These are phyloP conservation scores for Tylochromis polylepis DNA, from an alignment of 2,113 vertebrate species.

Conservation along the genomic window DNA sequence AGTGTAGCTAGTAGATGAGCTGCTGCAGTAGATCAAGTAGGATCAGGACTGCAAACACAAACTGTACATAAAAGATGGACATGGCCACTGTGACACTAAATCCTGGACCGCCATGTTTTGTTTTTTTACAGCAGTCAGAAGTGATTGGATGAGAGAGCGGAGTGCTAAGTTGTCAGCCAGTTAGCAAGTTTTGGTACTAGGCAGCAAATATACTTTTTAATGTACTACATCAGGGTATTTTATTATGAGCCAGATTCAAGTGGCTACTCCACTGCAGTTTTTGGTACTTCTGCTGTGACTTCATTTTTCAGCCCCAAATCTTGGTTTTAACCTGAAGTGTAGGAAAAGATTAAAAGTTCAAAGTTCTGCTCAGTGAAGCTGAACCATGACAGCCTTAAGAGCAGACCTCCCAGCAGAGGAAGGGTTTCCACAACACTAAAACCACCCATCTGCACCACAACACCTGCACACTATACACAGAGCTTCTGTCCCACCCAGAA, in stretches of 20 bases:
- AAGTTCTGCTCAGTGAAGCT: not conserved
- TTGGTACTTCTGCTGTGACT: not conserved
- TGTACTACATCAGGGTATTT: not conserved
- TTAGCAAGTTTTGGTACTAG: not conserved
- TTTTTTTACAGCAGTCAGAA: not conserved
- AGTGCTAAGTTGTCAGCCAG: not conserved
- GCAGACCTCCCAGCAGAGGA: not conserved
- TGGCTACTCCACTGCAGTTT: not conserved
- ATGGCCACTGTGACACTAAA: not conserved
- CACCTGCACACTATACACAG: not conserved
- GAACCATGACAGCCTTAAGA: not conserved
- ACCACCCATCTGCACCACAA: not conserved
- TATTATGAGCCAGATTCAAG: not conserved
- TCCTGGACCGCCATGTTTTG: not conserved
- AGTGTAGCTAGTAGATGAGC: not conserved
- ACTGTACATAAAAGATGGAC: not conserved
- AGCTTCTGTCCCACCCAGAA: not conserved
- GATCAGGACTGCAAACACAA: not conserved
- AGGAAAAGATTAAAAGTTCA: not conserved
- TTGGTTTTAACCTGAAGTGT: not conserved
- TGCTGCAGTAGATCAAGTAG: not conserved
- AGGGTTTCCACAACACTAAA: not conserved
- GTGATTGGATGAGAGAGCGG: not conserved
- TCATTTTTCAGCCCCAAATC: not conserved
- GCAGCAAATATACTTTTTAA: not conserved